Evolutionary conservation across 1,140 invertebrate genomes (phyloP).

Genomic region (Ylistrum balloti): DNA sequence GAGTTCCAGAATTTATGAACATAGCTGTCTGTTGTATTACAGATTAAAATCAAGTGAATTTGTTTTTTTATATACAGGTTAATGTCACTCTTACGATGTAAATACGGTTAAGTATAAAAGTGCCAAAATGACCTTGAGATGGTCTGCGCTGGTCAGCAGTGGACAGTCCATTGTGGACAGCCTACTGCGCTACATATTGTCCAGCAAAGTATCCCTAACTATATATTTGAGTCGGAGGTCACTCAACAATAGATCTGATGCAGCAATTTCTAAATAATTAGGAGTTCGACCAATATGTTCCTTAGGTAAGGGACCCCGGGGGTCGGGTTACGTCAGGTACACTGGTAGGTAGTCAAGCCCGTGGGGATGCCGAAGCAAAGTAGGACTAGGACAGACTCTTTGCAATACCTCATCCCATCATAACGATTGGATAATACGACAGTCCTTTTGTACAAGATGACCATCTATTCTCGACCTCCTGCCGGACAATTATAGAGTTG

Average conservation of each 20-base stretch:
- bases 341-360: background rate
- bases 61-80: background rate
- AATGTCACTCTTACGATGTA: background rate
- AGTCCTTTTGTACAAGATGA: conserved; percentile 10
- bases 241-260: background rate
- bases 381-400: background rate
- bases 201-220: background rate
- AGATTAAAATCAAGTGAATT: background rate
- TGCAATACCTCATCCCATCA: background rate
- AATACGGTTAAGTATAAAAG: background rate
- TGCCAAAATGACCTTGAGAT: background rate
- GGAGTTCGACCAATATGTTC: background rate
- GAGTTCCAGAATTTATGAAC: no score
- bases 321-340: conserved; percentile 23
- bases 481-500: background rate
- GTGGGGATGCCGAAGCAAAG: background rate
- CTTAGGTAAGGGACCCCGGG: conserved; percentile 10
- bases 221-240: conserved; percentile 11
- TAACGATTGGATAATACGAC: conserved; percentile 26
- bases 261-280: conserved; percentile 1
- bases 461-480: background rate
- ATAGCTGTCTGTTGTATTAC: no score
- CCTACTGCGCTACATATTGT: conserved; percentile 19
- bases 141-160: background rate
- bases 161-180: background rate